A percentile compares a stretch with the other conserved stretches of the same genome.
phyloP scores from a whole-genome alignment of 2,888 invertebrate species.

The Altica lythri region DNA sequence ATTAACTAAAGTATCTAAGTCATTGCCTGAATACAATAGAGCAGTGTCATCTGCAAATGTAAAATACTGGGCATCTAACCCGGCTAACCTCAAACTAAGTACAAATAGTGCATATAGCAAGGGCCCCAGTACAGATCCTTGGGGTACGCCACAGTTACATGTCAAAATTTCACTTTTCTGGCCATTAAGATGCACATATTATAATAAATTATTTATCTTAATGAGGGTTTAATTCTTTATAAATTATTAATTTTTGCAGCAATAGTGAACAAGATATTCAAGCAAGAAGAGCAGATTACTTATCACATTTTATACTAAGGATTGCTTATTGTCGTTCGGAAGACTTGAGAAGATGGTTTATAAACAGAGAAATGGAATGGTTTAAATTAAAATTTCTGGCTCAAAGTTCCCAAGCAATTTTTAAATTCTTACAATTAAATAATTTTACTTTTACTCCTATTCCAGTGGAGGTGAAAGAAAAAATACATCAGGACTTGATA shows the following conservation, averaged over 20 bases:
- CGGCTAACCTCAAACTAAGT: too few relatives aligned
- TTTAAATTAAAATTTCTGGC: constrained; percentile 80
- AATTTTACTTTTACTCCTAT: constrained; percentile 71
- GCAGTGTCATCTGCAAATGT: too few relatives aligned
- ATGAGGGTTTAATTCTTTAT: neutral
- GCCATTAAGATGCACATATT: too few relatives aligned
- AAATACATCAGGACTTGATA: constrained; percentile 64
- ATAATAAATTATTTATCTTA: too few relatives aligned
- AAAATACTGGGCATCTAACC: too few relatives aligned
- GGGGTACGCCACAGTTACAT: too few relatives aligned
- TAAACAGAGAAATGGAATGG: constrained; percentile 85
- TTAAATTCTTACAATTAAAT: constrained; percentile 68
- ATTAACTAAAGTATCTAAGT: too few relatives aligned
- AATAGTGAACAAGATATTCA: constrained; percentile 67
- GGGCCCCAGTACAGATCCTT: too few relatives aligned
- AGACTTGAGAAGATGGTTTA: constrained; percentile 86
- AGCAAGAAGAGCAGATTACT: constrained; percentile 77
- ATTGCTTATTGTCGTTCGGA: constrained; percentile 89
- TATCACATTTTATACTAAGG: constrained; percentile 92
- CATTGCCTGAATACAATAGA: too few relatives aligned
- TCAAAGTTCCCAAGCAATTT: constrained; percentile 64
- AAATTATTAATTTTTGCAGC: constrained; percentile 48
- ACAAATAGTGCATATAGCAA: too few relatives aligned
- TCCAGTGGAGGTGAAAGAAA: constrained; percentile 68
- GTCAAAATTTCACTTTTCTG: too few relatives aligned